These are phyloP conservation scores for Pseudobourletiella spinata DNA, from an alignment of 1,140 invertebrate genomes.

Conservation along the genomic window DNA sequence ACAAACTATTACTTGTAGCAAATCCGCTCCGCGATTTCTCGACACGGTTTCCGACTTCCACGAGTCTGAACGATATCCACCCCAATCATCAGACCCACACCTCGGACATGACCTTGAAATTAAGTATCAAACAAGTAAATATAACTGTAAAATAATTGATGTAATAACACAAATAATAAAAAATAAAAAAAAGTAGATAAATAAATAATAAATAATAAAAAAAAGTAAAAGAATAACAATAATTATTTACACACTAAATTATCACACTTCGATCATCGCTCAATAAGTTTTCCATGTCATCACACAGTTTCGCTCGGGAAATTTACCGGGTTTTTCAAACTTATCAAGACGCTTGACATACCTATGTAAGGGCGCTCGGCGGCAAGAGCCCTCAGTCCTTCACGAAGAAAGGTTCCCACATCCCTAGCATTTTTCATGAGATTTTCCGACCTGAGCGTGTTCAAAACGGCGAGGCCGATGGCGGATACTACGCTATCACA, in stretches of 20 bases:
- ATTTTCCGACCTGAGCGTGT: slow-evolving; percentile 37
- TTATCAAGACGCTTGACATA: too few relatives aligned
- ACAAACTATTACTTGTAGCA: slow-evolving; percentile 35
- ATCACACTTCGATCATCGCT: too few relatives aligned
- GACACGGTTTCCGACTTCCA: slow-evolving; percentile 24
- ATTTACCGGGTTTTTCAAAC: too few relatives aligned
- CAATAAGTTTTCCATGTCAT: too few relatives aligned
- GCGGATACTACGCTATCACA: slow-evolving; percentile 36
- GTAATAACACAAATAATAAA: too few relatives aligned
- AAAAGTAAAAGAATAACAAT: too few relatives aligned
- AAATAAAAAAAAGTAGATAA: too few relatives aligned
- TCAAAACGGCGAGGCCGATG: slow-evolving; percentile 36
- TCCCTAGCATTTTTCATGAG: slow-evolving; percentile 36
- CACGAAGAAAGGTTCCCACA: slow-evolving; percentile 36
- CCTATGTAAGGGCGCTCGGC: slow-evolving; percentile 21
- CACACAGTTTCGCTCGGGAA: too few relatives aligned
- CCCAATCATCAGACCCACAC: slow-evolving; percentile 37
- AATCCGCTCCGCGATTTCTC: slow-evolving; percentile 28
- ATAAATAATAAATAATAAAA: too few relatives aligned
- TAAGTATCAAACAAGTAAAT: background rate
- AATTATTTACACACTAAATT: too few relatives aligned
- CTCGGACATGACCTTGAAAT: slow-evolving; percentile 36
- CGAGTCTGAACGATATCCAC: slow-evolving; percentile 37
- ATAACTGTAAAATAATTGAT: slow-evolving; percentile 2
- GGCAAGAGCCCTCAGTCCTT: slow-evolving; percentile 34